Evolutionary conservation across 2,797 vertebrate genomes (phyloP).

Genomic region (Spheniscus humboldti): DNA sequence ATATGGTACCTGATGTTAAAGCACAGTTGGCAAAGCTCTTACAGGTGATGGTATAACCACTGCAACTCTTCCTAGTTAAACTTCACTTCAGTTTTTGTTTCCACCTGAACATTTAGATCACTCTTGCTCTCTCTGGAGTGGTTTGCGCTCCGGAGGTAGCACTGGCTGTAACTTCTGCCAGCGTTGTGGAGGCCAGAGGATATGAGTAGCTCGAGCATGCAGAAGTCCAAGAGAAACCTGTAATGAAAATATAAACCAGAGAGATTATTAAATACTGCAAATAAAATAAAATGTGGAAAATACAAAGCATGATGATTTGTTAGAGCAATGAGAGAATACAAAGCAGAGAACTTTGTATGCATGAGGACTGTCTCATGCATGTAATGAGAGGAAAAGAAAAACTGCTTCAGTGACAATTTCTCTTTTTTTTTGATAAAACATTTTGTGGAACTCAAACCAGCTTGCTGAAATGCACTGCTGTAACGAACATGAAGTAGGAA

Average conservation of each 20-base stretch:
- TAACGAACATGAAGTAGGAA: background rate
- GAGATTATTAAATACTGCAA: background rate
- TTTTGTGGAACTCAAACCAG: background rate
- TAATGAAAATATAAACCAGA: background rate
- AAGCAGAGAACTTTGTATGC: background rate
- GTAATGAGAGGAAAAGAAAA: background rate
- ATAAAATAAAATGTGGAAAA: background rate
- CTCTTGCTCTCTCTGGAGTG: constrained; percentile 35
- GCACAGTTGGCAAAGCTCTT: background rate
- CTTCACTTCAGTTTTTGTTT: background rate
- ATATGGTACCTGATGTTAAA: background rate
- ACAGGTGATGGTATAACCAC: background rate
- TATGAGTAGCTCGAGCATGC: constrained; percentile 77
- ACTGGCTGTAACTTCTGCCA: constrained; percentile 74
- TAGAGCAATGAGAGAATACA: background rate
- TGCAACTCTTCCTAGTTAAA: background rate
- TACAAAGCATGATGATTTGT: background rate
- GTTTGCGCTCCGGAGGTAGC: constrained; percentile 69
- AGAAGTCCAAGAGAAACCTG: constrained; percentile 80
- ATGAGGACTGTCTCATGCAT: background rate
- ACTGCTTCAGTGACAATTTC: background rate
- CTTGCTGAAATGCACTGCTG: background rate
- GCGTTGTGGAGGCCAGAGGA: constrained; percentile 77
- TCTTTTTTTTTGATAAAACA: background rate
- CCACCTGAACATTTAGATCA: background rate